These are phyloP conservation scores for Protaetia brevitarsis DNA, from an alignment of 1,140 invertebrate species.

Conservation along the genomic window DNA sequence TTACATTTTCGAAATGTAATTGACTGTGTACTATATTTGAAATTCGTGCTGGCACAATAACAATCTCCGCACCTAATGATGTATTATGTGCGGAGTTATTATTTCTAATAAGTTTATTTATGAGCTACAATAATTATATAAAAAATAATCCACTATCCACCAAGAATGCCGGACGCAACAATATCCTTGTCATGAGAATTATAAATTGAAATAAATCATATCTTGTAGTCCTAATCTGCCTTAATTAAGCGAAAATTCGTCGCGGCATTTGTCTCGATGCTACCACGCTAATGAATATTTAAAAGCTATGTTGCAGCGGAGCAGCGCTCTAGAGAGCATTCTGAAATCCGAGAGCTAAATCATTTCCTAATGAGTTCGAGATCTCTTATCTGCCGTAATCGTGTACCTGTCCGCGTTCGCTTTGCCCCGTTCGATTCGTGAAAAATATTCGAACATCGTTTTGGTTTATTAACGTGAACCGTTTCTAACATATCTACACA, in stretches of 20 bases:
- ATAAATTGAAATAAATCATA: background rate
- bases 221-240: background rate
- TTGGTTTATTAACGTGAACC: background rate
- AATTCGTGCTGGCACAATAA: constrained; percentile 9
- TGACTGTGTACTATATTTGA: background rate
- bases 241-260: background rate
- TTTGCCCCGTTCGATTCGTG: background rate
- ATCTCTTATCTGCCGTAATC: constrained; percentile 8
- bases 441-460: constrained; percentile 3
- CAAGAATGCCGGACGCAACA: background rate
- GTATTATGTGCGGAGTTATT: no score
- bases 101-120: background rate
- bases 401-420: background rate
- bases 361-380: constrained; percentile 2
- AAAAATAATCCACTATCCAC: background rate
- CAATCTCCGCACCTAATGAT: background rate
- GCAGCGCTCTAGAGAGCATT: background rate
- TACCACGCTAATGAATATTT: background rate
- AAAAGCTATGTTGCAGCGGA: background rate
- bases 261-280: background rate
- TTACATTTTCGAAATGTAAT: background rate
- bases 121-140: background rate
- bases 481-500: background rate
- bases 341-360: background rate
- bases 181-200: background rate